phyloP scores from a whole-genome alignment of 2,113 vertebrate species.

The Blennius ocellaris region DNA sequence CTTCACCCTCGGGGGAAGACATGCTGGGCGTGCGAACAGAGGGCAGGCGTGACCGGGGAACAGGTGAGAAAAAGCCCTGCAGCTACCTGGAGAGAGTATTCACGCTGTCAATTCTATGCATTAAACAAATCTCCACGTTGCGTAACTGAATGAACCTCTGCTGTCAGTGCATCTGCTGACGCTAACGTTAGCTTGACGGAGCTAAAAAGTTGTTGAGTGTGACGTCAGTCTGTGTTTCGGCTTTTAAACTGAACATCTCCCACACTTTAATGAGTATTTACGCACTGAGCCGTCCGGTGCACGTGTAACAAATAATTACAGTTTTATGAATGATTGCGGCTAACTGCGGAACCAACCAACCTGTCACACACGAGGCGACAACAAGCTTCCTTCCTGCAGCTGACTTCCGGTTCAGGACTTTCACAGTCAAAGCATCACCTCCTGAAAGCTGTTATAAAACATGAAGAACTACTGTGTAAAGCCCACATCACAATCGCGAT shows the following conservation, averaged over 20 bases:
- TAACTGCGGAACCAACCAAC: slow-evolving; percentile 23
- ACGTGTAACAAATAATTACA: background rate
- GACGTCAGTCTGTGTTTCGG: too few relatives aligned
- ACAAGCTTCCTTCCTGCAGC: slow-evolving; percentile 5
- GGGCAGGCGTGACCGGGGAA: too few relatives aligned
- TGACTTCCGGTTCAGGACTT: slow-evolving; percentile 12
- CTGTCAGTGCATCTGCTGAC: slow-evolving; percentile 11
- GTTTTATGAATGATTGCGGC: background rate
- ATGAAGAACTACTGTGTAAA: too few relatives aligned
- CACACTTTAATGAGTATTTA: background rate
- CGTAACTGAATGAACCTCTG: background rate
- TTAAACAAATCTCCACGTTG: too few relatives aligned
- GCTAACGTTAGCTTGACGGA: slow-evolving; percentile 62
- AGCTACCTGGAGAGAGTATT: slow-evolving; percentile 13
- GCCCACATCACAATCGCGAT: too few relatives aligned
- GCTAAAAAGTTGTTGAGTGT: slow-evolving; percentile 8
- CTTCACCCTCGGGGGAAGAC: slow-evolving; percentile 50
- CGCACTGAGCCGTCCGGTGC: background rate
- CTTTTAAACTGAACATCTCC: background rate
- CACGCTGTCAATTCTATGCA: background rate
- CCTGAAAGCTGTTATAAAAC: too few relatives aligned
- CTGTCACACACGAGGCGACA: slow-evolving; percentile 64
- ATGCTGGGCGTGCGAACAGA: slow-evolving; percentile 26
- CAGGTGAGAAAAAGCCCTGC: background rate
- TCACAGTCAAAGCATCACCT: slow-evolving; percentile 42